Evolutionary conservation across 2,113 vertebrate genomes (phyloP).

Genomic region (Gavia stellata): DNA sequence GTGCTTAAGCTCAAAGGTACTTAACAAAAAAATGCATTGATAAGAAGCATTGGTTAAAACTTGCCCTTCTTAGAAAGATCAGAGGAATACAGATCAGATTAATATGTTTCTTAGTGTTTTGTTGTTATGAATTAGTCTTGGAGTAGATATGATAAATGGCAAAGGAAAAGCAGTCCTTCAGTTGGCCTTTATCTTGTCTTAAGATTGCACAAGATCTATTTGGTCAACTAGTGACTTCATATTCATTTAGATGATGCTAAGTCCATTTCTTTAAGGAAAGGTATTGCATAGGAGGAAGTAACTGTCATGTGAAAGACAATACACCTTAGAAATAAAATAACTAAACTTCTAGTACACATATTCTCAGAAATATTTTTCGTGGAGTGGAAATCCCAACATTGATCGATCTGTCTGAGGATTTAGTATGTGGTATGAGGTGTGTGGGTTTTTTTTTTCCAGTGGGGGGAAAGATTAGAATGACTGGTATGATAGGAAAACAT

Average conservation of each 20-base stretch:
- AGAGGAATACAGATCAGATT: neutral
- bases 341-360: neutral
- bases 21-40: neutral
- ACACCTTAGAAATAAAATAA: neutral
- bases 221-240: neutral
- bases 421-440: too few species aligned
- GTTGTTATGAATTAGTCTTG: neutral
- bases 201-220: neutral
- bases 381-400: neutral
- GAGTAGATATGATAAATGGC: neutral
- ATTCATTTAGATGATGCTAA: neutral
- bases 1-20: neutral
- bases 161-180: neutral
- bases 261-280: neutral
- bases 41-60: neutral
- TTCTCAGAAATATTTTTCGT: neutral
- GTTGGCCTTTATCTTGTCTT: neutral
- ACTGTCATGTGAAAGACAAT: neutral
- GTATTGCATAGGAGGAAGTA: neutral
- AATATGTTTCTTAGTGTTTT: neutral
- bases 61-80: neutral
- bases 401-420: neutral
- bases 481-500: neutral
- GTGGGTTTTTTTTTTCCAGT: neutral
- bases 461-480: neutral